Base-by-base conservation (phyloP, 1,140 invertebrate species). In the Brachionus angularis region DNA sequence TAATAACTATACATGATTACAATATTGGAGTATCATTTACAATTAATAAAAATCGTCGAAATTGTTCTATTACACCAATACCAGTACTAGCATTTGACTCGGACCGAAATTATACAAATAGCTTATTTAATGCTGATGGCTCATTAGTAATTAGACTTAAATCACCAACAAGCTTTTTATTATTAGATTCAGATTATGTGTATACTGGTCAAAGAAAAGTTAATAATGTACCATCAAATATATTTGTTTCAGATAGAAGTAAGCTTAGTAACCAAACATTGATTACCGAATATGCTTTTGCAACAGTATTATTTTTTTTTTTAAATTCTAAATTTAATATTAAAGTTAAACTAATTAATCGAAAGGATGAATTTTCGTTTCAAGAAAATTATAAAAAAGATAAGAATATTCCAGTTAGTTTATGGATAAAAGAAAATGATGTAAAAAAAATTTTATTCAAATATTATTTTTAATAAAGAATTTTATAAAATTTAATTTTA, bases 51-150 rank as follows among this genome's bases (percentile, higher is more conserved):
- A 18, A 34, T n/a, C 44, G 25, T 16, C 8, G 39, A 18, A 67
- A 67, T 36, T 67, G 62, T 14, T 67, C 62, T 27, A 67, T 67
- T 16, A 67, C 25, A 12, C 23, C 12, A 8, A 67, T 67, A n/a
- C 21, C 62, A 27, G 42, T 50, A 7, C 29, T 47, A 16, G 36
- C 16, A 18, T 46, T 50, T 50, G 62, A 67, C 10, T 47, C 42
- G n/a, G 62, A 67, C 18, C 31, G 33, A 50, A 47, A 46, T 31
- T 67, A 47, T 18, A 67, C 42, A 7, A 14, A 67, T 8, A 21
- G 27, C 16, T 23, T 47, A 23, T 49, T 47, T 4, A 18, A 58
- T 58, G 8, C n/a, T 5, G 47, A 67, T 21, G 62, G 62, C 4
- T 67, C 62, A 12, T 67, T 34, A 23, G 42, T 67, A 7, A 47